Evolutionary conservation across 2,113 vertebrate genomes (phyloP).

Genomic region (Pantherophis guttatus): DNA sequence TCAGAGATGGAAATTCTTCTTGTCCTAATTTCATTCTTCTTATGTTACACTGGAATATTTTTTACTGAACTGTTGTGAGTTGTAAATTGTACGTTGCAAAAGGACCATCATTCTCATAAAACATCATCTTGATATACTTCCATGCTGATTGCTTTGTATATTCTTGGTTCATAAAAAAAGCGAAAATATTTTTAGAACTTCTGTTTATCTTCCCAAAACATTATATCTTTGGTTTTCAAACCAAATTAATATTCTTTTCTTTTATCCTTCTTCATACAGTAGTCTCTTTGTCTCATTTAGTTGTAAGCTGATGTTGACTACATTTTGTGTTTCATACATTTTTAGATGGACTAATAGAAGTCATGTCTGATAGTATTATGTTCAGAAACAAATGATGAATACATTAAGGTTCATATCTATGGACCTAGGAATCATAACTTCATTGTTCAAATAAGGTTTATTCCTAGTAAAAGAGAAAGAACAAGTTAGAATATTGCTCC

Average conservation of each 20-base stretch:
- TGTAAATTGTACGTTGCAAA: neutral
- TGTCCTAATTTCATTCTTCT: neutral
- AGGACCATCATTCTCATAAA: neutral
- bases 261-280: neutral
- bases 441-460: neutral
- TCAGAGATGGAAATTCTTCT: neutral
- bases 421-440: neutral
- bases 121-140: neutral
- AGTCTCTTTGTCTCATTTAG: conserved; percentile 18
- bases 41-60: neutral
- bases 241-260: conserved; percentile 20
- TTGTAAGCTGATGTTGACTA: neutral
- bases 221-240: conserved; percentile 5
- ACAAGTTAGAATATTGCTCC: neutral
- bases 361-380: neutral
- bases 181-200: neutral
- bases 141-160: neutral
- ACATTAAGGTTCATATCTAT: neutral
- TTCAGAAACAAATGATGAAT: neutral
- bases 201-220: neutral
- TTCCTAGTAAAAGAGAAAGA: neutral
- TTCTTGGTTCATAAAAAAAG: neutral
- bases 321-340: neutral
- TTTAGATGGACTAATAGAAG: neutral
- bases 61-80: neutral